phyloP scores from a whole-genome alignment of 2,888 invertebrate genomes.

The Patella pellucida region DNA sequence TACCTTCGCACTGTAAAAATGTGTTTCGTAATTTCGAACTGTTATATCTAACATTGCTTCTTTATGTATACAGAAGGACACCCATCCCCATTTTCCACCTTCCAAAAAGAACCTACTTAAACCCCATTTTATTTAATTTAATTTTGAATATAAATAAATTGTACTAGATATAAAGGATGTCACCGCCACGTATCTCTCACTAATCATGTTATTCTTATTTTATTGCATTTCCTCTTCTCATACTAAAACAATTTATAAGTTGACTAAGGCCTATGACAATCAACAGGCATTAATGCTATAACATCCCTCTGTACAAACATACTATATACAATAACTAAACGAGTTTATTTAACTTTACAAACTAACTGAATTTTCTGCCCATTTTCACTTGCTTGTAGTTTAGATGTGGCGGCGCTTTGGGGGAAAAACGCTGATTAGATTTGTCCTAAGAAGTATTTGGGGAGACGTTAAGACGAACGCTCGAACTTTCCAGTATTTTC shows the following conservation, averaged over 20 bases:
- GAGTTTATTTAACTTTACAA: not conserved
- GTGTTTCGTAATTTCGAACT: too few relatives aligned
- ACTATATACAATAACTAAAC: not conserved
- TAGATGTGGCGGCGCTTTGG: not conserved
- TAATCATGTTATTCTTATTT: constrained; percentile 51
- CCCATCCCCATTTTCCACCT: too few relatives aligned
- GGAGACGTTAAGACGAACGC: not conserved
- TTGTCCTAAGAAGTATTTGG: constrained; percentile 7
- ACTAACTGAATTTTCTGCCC: constrained; percentile 1
- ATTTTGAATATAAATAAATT: too few relatives aligned
- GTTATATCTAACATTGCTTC: too few relatives aligned
- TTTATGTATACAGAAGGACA: too few relatives aligned
- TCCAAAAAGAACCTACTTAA: too few relatives aligned
- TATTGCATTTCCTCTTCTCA: constrained; percentile 43
- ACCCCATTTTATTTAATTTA: too few relatives aligned
- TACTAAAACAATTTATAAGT: constrained; percentile 64
- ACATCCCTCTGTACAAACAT: not conserved
- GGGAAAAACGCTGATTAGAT: not conserved
- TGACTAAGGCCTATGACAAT: constrained; percentile 17
- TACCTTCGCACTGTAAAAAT: too few relatives aligned
- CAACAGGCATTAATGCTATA: not conserved
- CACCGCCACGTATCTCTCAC: constrained; percentile 26
- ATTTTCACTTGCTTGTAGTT: not conserved
- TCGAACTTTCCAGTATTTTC: not conserved
- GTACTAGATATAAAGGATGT: not conserved